Evolutionary conservation across 2,113 vertebrate species (phyloP).

Genomic region (Ancistrus triradiatus): DNA sequence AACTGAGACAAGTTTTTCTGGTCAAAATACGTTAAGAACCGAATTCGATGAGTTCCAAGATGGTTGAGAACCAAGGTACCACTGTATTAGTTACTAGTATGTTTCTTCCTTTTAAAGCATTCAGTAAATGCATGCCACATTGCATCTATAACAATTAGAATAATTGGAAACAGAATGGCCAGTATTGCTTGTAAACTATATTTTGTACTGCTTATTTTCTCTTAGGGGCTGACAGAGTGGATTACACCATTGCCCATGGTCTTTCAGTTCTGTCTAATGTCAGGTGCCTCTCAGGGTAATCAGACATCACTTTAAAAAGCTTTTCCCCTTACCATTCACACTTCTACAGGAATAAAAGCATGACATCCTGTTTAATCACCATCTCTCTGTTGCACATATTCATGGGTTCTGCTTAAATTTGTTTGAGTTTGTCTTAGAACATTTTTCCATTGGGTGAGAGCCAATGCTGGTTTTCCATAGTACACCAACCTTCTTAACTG

Average conservation of each 20-base stretch:
- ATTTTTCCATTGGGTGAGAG: conserved; percentile 42
- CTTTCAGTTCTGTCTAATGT: conserved; percentile 40
- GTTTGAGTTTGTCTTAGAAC: conserved; percentile 32
- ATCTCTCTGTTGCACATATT: conserved; percentile 40
- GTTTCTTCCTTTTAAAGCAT: too few relatives aligned
- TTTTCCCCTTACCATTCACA: conserved; percentile 29
- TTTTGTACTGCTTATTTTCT: conserved; percentile 21
- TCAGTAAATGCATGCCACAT: too few relatives aligned
- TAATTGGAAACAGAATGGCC: too few relatives aligned
- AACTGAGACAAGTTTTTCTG: too few relatives aligned
- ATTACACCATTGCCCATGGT: conserved; percentile 10
- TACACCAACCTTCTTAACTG: conserved; percentile 28
- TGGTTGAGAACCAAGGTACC: too few relatives aligned
- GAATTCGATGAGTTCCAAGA: too few relatives aligned
- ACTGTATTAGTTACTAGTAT: too few relatives aligned
- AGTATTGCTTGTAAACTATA: conserved; percentile 11
- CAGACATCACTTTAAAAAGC: conserved; percentile 33
- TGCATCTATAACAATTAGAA: too few relatives aligned
- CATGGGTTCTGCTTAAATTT: conserved; percentile 32
- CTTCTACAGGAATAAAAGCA: conserved; percentile 23
- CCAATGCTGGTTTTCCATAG: conserved; percentile 35
- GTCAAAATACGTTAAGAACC: too few relatives aligned
- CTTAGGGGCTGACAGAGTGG: conserved; percentile 1
- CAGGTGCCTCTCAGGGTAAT: conserved; percentile 26
- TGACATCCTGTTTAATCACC: conserved; percentile 41